Percentiles rank a stretch among this genome's conserved stretches.
Conservation (phyloP, 2,797 vertebrate genomes). For the Leptatherina wallacei region DNA sequence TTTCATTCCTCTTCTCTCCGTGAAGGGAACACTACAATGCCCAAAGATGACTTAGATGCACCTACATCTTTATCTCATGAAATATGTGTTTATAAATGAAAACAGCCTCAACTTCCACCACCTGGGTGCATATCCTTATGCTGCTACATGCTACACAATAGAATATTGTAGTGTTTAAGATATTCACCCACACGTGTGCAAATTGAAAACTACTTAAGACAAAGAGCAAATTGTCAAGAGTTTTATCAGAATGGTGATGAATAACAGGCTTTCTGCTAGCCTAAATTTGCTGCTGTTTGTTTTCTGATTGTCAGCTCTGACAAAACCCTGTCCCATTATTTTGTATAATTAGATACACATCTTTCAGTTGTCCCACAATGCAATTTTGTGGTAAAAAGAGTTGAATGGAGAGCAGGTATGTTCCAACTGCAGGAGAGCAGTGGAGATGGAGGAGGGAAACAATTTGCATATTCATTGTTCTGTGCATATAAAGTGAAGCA, state of each 20-base stretch:
- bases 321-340: background rate
- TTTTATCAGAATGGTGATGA: background rate
- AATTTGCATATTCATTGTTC: slow-evolving; percentile 19
- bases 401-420: background rate
- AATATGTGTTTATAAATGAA: background rate
- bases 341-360: background rate
- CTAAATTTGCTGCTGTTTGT: background rate
- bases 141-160: background rate
- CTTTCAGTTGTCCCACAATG: background rate
- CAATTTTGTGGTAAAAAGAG: background rate
- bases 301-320: background rate
- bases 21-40: background rate
- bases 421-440: slow-evolving; percentile 2
- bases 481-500: background rate
- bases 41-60: background rate
- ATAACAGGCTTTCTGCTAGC: background rate
- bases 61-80: background rate
- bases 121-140: background rate
- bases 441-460: too few species aligned
- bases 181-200: background rate
- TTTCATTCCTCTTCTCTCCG: background rate
- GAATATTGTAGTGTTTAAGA: background rate
- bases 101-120: background rate
- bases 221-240: background rate
- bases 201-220: background rate